A percentile compares a stretch with the other conserved stretches of the same genome.
These are phyloP conservation scores for Grallaria varia DNA, from an alignment of 2,113 vertebrate species.

Conservation along the genomic window DNA sequence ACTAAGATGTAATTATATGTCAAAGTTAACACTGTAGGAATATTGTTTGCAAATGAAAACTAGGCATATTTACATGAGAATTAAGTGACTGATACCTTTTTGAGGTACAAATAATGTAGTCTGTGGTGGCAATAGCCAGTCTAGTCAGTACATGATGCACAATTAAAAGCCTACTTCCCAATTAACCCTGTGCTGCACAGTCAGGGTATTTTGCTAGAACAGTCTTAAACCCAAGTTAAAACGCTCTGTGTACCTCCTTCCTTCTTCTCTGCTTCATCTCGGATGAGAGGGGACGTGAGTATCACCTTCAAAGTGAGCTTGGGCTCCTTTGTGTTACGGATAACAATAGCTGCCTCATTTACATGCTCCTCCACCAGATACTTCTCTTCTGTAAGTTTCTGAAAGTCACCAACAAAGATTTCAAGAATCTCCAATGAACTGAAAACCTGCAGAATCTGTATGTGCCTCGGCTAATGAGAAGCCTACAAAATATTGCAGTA, in stretches of 20 bases:
- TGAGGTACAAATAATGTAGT: neutral
- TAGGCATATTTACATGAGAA: neutral
- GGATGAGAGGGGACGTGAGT: constrained; percentile 92
- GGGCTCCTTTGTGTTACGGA: constrained; percentile 87
- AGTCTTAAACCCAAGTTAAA: constrained; percentile 46
- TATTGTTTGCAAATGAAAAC: neutral
- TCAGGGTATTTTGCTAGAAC: constrained; percentile 30
- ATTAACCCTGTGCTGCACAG: constrained; percentile 55
- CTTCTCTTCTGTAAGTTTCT: constrained; percentile 97
- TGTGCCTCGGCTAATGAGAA: neutral
- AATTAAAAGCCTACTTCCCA: constrained; percentile 25
- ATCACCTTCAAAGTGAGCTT: constrained; percentile 93
- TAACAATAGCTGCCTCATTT: constrained; percentile 91
- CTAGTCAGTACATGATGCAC: neutral
- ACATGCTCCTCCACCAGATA: constrained; percentile 88
- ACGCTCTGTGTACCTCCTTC: constrained; percentile 81
- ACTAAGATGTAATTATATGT: neutral
- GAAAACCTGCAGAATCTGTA: constrained; percentile 15
- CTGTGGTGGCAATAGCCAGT: neutral
- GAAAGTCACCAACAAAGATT: constrained; percentile 75
- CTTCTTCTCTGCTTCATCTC: constrained; percentile 82
- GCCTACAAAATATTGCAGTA: neutral
- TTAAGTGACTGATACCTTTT: neutral
- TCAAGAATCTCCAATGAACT: constrained; percentile 43
- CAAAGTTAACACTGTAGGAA: neutral